These are phyloP conservation scores for Axea sp. DNA, from an alignment of 2,888 invertebrate genomes.

Conservation along the genomic window DNA sequence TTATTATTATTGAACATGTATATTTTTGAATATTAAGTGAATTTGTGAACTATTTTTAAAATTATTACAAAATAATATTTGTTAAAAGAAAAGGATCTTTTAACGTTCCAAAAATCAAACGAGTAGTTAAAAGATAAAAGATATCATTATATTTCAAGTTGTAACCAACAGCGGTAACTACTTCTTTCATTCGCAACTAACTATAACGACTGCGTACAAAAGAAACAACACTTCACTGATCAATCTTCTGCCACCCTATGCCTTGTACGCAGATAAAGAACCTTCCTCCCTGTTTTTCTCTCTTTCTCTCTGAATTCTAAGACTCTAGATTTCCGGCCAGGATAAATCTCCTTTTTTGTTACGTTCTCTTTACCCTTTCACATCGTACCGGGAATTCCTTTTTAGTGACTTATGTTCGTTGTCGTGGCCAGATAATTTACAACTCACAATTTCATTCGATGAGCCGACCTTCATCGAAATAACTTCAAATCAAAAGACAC, in stretches of 20 bases:
- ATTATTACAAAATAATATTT: too few species aligned
- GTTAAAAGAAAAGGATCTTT: too few species aligned
- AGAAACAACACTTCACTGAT: slow-evolving; percentile 49
- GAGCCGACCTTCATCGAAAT: slow-evolving; percentile 33
- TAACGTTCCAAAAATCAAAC: too few species aligned
- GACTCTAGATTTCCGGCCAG: slow-evolving; percentile 28
- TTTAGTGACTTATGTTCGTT: slow-evolving; percentile 28
- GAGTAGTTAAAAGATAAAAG: slow-evolving; percentile 7
- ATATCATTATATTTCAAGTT: neutral
- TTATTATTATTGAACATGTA: too few species aligned
- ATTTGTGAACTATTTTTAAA: too few species aligned
- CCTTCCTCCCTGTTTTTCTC: too few species aligned
- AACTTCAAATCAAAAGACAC: slow-evolving; percentile 24
- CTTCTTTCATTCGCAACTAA: slow-evolving; percentile 21
- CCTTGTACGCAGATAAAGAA: slow-evolving; percentile 24
- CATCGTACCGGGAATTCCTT: slow-evolving; percentile 11
- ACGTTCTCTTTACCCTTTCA: slow-evolving; percentile 32
- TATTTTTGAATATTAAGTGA: too few species aligned
- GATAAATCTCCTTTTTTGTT: slow-evolving; percentile 48
- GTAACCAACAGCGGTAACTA: slow-evolving; percentile 2
- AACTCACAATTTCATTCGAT: slow-evolving; percentile 29
- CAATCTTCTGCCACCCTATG: slow-evolving; percentile 53
- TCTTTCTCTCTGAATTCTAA: slow-evolving; percentile 25
- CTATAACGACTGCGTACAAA: slow-evolving; percentile 38
- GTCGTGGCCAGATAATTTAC: slow-evolving; percentile 28